Percentiles rank a stretch among this genome's conserved stretches.
phyloP scores from a whole-genome alignment of 2,797 vertebrate species.

The Lepilemur ruficaudatus region DNA sequence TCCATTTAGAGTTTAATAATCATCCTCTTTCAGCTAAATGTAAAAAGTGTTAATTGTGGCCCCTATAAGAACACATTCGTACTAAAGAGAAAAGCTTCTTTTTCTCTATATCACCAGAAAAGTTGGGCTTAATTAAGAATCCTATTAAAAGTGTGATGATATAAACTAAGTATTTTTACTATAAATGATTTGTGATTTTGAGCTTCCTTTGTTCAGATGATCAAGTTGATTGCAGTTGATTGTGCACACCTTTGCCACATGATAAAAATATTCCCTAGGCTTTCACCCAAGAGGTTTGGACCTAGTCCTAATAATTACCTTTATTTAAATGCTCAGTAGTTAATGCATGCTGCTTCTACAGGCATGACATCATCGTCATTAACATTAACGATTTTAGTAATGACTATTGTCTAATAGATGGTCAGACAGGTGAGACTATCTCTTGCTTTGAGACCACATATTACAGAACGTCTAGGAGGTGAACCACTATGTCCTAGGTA shows the following conservation, averaged over 20 bases:
- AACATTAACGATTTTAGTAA: neutral
- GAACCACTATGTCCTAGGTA: neutral
- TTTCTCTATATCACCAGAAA: neutral
- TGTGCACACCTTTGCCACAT: neutral
- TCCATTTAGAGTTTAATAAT: neutral
- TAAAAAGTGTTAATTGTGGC: neutral
- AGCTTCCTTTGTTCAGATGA: slow-evolving; percentile 33
- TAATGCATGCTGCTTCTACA: neutral
- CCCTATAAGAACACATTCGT: neutral
- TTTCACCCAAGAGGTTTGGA: slow-evolving; percentile 51
- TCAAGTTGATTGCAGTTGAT: neutral
- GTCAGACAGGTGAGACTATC: neutral
- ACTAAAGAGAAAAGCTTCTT: neutral
- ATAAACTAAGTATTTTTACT: slow-evolving; percentile 9
- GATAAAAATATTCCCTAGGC: slow-evolving; percentile 71
- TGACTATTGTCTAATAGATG: neutral
- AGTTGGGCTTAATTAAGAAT: neutral
- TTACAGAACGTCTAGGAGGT: neutral
- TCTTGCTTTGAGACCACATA: neutral
- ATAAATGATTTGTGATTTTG: neutral
- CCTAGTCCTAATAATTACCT: slow-evolving; percentile 42
- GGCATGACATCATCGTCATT: neutral
- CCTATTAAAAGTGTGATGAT: neutral
- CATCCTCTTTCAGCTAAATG: neutral
- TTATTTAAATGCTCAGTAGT: slow-evolving; percentile 13